Evolutionary conservation across 2,113 vertebrate genomes (phyloP).

Genomic region (Callorhinus ursinus): DNA sequence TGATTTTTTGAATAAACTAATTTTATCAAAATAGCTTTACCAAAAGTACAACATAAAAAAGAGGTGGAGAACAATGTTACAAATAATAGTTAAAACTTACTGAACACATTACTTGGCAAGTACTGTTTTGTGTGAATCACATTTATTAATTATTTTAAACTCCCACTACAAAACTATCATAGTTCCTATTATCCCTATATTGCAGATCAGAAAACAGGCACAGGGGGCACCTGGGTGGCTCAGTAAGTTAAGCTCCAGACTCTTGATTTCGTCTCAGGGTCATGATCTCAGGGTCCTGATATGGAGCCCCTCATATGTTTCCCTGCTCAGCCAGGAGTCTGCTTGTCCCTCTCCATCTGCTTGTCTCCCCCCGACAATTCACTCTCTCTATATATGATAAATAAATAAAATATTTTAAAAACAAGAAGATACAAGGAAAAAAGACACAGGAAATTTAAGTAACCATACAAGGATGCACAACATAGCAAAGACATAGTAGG

Average conservation of each 20-base stretch:
- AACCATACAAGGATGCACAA: background rate
- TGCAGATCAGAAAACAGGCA: background rate
- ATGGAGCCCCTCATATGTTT: background rate
- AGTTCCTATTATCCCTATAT: background rate
- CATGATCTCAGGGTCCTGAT: background rate
- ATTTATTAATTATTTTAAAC: background rate
- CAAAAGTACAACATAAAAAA: background rate
- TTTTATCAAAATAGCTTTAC: slow-evolving; percentile 34
- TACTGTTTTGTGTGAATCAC: background rate
- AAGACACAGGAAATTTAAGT: background rate
- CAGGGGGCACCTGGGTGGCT: background rate
- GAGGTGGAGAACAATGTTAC: too few species aligned
- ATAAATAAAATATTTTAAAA: background rate
- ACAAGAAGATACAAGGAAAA: background rate
- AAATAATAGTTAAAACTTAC: background rate
- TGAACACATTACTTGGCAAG: background rate
- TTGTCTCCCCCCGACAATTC: background rate
- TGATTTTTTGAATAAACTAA: background rate
- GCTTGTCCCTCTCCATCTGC: background rate
- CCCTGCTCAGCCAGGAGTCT: background rate
- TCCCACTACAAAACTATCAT: background rate
- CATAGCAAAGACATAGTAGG: background rate
- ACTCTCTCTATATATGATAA: background rate
- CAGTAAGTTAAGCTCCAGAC: background rate
- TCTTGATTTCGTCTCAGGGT: background rate